These are phyloP conservation scores for Andrena hattorfiana DNA, from an alignment of 2,888 invertebrate species.

Conservation along the genomic window DNA sequence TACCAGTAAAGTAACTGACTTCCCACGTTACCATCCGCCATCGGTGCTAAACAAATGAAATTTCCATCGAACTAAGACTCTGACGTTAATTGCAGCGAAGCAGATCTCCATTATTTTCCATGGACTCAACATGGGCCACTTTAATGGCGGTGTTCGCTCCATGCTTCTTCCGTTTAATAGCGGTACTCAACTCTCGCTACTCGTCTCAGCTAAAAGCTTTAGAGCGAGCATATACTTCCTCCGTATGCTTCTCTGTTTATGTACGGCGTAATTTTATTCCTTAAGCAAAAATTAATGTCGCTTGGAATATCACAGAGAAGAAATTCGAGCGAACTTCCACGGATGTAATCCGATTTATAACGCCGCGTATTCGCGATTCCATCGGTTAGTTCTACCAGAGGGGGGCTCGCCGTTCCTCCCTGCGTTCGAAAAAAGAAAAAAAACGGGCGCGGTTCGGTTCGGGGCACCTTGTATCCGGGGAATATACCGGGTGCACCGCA, in stretches of 20 bases:
- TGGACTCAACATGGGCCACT: neutral
- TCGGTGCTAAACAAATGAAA: neutral
- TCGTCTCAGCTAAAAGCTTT: neutral
- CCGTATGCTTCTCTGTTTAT: neutral
- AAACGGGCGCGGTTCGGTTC: conserved; percentile 53
- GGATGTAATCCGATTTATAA: neutral
- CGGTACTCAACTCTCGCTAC: conserved; percentile 31
- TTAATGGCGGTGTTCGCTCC: conserved; percentile 19
- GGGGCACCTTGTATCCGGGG: conserved; percentile 66
- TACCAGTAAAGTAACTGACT: no score
- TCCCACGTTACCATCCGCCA: neutral
- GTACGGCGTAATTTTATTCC: no score
- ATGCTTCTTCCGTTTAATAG: conserved; percentile 41
- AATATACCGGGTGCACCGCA: conserved; percentile 75
- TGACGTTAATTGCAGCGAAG: neutral
- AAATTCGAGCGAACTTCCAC: neutral
- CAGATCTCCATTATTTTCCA: conserved; percentile 8
- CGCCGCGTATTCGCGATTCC: neutral
- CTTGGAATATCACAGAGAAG: neutral
- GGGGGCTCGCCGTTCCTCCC: neutral
- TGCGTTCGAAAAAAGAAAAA: neutral
- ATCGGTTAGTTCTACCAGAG: neutral
- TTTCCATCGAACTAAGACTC: neutral
- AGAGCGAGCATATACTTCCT: neutral
- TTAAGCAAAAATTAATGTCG: neutral